These are phyloP conservation scores for Dolomedes plantarius DNA, from an alignment of 2,888 invertebrate genomes.

Conservation along the genomic window DNA sequence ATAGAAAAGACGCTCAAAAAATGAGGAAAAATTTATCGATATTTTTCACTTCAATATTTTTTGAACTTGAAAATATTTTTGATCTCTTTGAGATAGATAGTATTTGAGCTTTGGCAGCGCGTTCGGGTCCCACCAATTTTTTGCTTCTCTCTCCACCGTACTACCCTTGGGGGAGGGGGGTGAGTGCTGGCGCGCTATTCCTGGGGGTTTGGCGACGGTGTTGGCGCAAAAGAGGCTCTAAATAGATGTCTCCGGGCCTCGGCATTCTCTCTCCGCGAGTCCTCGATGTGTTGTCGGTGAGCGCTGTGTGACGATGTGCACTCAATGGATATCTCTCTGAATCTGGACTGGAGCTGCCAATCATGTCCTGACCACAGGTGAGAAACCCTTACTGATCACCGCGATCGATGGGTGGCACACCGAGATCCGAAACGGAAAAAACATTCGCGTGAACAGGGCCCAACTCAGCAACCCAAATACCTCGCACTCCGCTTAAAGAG, in stretches of 20 bases:
- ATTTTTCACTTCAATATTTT: too few species aligned
- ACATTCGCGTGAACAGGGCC: neutral
- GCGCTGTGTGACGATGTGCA: slow-evolving; percentile 38
- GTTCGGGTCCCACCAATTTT: neutral
- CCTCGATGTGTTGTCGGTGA: slow-evolving; percentile 45
- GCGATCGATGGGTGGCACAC: neutral
- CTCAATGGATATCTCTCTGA: slow-evolving; percentile 58
- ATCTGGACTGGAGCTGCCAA: slow-evolving; percentile 36
- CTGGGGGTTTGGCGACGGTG: slow-evolving; percentile 16
- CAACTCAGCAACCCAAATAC: neutral
- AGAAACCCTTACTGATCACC: slow-evolving; percentile 23
- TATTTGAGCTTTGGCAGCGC: too few species aligned
- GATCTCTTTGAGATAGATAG: too few species aligned
- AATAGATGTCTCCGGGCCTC: slow-evolving; percentile 58
- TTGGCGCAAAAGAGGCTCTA: slow-evolving; percentile 56
- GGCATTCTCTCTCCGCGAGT: slow-evolving; percentile 50
- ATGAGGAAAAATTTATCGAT: too few species aligned
- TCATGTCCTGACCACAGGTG: slow-evolving; percentile 69
- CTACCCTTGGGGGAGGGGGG: neutral
- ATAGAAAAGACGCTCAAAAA: too few species aligned
- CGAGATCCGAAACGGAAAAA: neutral
- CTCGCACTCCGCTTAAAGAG: neutral
- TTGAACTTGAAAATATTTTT: too few species aligned
- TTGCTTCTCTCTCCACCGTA: neutral
- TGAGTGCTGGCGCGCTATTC: slow-evolving; percentile 43